Evolutionary conservation across 2,797 vertebrate species (phyloP), one percentile per base, ranked within the genome.

Genomic region (Phaenicophaeus curvirostris): DNA sequence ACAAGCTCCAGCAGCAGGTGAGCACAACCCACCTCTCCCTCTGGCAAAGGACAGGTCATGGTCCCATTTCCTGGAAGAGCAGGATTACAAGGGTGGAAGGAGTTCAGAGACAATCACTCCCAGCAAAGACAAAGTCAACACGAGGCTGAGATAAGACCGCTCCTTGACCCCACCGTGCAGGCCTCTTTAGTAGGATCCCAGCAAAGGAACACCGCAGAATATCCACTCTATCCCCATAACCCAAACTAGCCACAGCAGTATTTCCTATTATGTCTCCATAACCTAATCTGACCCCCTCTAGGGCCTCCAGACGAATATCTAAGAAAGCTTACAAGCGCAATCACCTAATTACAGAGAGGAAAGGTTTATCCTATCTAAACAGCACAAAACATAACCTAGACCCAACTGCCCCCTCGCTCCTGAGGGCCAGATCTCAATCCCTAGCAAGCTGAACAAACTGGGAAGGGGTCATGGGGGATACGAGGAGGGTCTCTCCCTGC

Each of bases 211-310:
- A 9, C 87, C 72, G 65, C 42, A 87, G 83, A 94, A 67, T 74
- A 94, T 74, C 86, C 91, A 88, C 35, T 20, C 94, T 77, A 88
- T 72, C 94, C 93, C 48, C 90, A 66, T 97, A 98, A 96, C 93
- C 96, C 97, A 97, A 97, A 97, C 96, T 94, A 93, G 85, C 71
- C 86, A 85, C 82, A 97, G 92, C 69, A 92, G 51, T 62, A 96
- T 94, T 97, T 97, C 95, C 97, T 97, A 98, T 97, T 98, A 94
- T 97, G 97, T 97, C 97, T 98, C 96, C 72, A 89, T 93, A 97
- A 96, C 96, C 95, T 95, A 95, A 95, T 95, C 85, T 95, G 96
- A 97, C 94, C 94, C 94, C 94, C 95, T 93, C 87, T 14, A 58
- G 39, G 65, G 66, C 90, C 87, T 94, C 74, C 79, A 96, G 96